Base-by-base conservation (phyloP, 2,888 invertebrate genomes). In the Parasteatoda lunata region DNA sequence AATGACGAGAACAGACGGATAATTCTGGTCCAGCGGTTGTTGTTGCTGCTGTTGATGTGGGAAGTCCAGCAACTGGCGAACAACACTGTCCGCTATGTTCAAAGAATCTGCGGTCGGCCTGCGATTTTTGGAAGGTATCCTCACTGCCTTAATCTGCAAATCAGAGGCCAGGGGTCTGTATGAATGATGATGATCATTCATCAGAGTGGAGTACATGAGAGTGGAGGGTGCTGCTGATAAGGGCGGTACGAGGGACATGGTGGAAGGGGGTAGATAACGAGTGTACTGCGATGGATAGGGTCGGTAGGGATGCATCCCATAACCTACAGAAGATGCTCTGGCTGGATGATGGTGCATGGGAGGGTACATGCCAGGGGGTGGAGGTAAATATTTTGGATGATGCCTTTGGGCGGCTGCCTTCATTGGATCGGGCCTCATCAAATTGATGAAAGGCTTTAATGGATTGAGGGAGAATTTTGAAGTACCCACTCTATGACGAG, bases 391-490 rank as follows among this genome's bases (percentile, higher is more conserved):
- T 45, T 88, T 88, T 3, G 79, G 48, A 51, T 76, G 54, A 11
- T 88, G 88, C 30, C 83, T 52, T 64, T 83, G 83, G 5, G 83
- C 88, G 0, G 88, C 66, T 7, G 79, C 79, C 47, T 83, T 88
- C 88, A 88, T 79, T 0, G 88, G 88, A 15, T 88, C 88, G 48
- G 80, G 85, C 5, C 88, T 59, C 78, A 88, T 81, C 6, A 88
- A 71, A 45, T 88, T 88, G 83, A 88, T 83, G 0, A 88, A 4
- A 1, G 88, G 88, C 52, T 88, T 88, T 6, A 88, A 48, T 0
- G 88, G 88, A 54, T 88, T 88, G 8, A 88, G 59, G 3, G 83
- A 83, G 64, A 88, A 88, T 54, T 88, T 88, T 6, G 83, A 76
- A 13, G 83, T 52, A 4, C 86, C 82, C 30, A 73, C 79, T 66